A percentile compares a stretch with the other conserved stretches of the same genome.
Evolutionary conservation across 1,140 invertebrate genomes (phyloP).

Genomic region (Heliconius himera): DNA sequence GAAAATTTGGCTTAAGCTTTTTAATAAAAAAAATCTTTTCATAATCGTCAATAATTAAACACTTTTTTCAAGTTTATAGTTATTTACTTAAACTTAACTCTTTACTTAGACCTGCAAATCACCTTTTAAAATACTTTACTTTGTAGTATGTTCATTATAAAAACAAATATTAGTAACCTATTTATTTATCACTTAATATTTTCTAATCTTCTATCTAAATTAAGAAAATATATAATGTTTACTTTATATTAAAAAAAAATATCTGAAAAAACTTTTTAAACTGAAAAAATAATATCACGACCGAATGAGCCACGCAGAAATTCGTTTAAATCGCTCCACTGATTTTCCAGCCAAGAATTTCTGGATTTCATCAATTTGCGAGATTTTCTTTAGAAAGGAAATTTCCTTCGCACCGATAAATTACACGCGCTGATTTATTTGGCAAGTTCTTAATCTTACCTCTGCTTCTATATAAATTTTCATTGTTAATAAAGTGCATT

Average conservation of each 20-base stretch:
- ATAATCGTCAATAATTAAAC: too few species aligned
- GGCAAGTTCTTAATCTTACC: slow-evolving; percentile 57
- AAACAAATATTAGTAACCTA: too few species aligned
- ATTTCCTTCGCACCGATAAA: slow-evolving; percentile 64
- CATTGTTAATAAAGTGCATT: slow-evolving; percentile 33
- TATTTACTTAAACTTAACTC: too few species aligned
- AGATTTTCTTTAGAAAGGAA: slow-evolving; percentile 65
- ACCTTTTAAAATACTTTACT: too few species aligned
- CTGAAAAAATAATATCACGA: slow-evolving; percentile 32
- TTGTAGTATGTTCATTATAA: too few species aligned
- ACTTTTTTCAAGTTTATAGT: too few species aligned
- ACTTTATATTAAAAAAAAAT: not conserved
- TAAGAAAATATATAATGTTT: not conserved
- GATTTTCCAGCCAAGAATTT: slow-evolving; percentile 58
- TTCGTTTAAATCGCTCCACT: slow-evolving; percentile 59
- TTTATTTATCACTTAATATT: too few species aligned
- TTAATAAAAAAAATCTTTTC: too few species aligned
- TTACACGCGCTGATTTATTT: slow-evolving; percentile 69
- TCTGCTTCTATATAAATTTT: slow-evolving; percentile 25
- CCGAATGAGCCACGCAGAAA: slow-evolving; percentile 49
- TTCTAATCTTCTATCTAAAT: too few species aligned
- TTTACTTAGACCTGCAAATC: too few species aligned
- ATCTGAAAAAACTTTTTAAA: not conserved
- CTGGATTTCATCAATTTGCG: slow-evolving; percentile 71
- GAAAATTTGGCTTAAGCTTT: too few species aligned